These are phyloP conservation scores for Mesocricetus auratus DNA, from an alignment of 2,113 vertebrate species.

Conservation along the genomic window DNA sequence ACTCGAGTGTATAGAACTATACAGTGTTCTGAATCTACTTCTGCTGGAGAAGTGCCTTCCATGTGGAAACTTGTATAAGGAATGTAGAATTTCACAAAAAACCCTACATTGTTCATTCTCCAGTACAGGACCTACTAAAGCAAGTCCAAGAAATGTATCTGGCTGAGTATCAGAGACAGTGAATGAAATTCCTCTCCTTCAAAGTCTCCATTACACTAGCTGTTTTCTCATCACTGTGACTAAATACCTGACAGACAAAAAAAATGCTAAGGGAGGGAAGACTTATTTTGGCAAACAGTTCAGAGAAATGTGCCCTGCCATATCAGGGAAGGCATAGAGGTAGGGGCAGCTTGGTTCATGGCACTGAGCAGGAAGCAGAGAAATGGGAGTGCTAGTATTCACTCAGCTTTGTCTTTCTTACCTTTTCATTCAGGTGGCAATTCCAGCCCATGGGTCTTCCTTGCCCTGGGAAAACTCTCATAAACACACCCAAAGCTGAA, in stretches of 20 bases:
- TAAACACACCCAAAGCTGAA: background rate
- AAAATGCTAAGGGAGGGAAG: background rate
- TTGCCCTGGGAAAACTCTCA: background rate
- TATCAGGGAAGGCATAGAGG: too few species aligned
- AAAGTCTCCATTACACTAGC: background rate
- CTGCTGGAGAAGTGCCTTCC: constrained; percentile 23
- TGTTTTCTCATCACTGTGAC: background rate
- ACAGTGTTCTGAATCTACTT: constrained; percentile 3
- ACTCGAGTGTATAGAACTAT: background rate
- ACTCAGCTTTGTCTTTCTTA: background rate
- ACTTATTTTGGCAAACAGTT: background rate
- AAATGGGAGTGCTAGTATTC: too few species aligned
- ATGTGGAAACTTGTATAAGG: background rate
- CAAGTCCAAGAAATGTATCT: constrained; percentile 1
- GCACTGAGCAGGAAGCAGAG: background rate
- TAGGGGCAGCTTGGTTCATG: background rate
- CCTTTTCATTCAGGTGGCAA: background rate
- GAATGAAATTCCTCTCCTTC: constrained; percentile 9
- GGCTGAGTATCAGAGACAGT: background rate
- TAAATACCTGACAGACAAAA: background rate
- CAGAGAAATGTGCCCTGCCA: background rate
- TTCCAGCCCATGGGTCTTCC: background rate
- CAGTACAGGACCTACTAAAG: background rate
- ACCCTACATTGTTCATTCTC: background rate
- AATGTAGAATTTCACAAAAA: background rate